These are phyloP conservation scores for Apoda limacodes DNA, from an alignment of 2,888 invertebrate species.

Conservation along the genomic window DNA sequence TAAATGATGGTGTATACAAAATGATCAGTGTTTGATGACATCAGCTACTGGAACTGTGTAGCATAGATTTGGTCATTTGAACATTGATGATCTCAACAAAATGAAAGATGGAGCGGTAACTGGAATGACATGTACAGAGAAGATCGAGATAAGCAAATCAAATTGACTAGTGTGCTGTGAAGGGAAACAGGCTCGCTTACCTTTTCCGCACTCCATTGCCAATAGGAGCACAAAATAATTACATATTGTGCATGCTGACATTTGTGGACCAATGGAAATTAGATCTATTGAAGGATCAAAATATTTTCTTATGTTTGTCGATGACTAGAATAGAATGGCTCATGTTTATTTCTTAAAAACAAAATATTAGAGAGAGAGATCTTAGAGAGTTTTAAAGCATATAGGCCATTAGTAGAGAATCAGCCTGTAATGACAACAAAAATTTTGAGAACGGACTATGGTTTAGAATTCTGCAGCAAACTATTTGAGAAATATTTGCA, in stretches of 20 bases:
- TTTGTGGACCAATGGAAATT: too few relatives aligned
- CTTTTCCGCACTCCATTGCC: not conserved
- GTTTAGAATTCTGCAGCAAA: conserved; percentile 4
- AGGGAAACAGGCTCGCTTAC: not conserved
- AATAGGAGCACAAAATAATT: not conserved
- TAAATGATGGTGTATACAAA: conserved; percentile 17
- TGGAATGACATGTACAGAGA: conserved; percentile 15
- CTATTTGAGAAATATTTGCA: too few relatives aligned
- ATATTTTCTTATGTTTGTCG: too few relatives aligned
- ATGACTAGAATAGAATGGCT: too few relatives aligned
- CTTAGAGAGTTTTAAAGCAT: too few relatives aligned
- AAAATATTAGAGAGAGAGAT: too few relatives aligned
- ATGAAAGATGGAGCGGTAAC: conserved; percentile 9
- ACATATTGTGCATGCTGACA: not conserved
- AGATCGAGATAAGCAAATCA: not conserved
- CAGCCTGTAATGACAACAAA: conserved; percentile 3
- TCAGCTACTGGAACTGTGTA: too few relatives aligned
- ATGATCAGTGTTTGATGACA: conserved; percentile 5
- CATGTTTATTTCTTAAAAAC: too few relatives aligned
- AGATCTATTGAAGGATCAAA: too few relatives aligned
- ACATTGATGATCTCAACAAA: conserved; percentile 8
- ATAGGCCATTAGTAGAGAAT: conserved; percentile 6
- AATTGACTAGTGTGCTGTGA: not conserved
- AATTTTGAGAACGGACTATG: conserved; percentile 7
- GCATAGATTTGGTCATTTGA: conserved; percentile 5